phyloP scores from a whole-genome alignment of 2,797 vertebrate genomes.

The Halcyon leucocephala region DNA sequence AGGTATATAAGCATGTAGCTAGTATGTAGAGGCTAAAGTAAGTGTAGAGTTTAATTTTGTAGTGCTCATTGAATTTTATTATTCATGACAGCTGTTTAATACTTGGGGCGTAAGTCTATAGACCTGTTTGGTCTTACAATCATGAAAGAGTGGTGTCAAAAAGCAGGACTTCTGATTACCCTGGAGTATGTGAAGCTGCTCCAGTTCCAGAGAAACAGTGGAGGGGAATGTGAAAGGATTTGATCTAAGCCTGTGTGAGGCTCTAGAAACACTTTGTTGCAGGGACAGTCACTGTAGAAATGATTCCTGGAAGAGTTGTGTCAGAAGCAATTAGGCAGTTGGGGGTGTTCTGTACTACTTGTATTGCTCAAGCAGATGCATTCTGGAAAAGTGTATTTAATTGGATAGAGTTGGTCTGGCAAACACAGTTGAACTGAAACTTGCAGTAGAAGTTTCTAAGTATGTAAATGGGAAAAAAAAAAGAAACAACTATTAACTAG shows the following conservation, averaged over 20 bases:
- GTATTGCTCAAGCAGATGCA: neutral
- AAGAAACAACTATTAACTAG: fast-evolving
- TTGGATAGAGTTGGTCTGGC: neutral
- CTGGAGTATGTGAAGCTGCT: neutral
- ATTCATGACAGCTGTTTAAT: neutral
- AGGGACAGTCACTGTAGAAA: neutral
- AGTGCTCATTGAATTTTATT: neutral
- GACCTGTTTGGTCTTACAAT: neutral
- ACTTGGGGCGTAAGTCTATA: neutral
- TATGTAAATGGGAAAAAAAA: neutral
- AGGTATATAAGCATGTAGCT: neutral
- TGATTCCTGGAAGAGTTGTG: neutral
- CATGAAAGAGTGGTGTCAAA: neutral
- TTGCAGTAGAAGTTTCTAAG: neutral
- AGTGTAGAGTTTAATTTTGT: neutral
- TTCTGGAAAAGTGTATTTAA: neutral
- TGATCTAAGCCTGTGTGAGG: fast-evolving
- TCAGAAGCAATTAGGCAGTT: neutral
- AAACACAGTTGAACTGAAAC: neutral
- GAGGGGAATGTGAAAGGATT: neutral
- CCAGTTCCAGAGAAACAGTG: neutral
- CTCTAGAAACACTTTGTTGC: neutral
- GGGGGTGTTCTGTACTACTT: neutral
- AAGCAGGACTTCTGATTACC: neutral
- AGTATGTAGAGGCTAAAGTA: neutral